Conservation (phyloP, 1,140 invertebrate genomes). For the Zaprionus kolodkinae region DNA sequence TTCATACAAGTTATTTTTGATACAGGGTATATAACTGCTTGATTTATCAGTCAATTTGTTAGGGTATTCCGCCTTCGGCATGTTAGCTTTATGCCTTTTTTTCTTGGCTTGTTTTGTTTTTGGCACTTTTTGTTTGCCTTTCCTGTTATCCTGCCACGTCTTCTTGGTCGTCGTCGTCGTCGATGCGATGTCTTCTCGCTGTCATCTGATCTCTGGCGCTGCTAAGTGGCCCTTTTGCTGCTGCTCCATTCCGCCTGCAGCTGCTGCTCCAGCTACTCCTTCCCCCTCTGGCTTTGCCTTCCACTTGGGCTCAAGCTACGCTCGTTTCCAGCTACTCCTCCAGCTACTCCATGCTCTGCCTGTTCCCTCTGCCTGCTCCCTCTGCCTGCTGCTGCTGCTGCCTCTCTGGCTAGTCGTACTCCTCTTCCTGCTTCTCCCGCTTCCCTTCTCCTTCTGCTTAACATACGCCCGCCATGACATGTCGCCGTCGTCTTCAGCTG, state of each 20-base stretch:
- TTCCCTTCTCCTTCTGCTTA: constrained; percentile 19
- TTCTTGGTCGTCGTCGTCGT: constrained; percentile 42
- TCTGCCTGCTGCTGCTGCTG: not conserved
- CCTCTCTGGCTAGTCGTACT: not conserved
- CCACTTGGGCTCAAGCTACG: not conserved
- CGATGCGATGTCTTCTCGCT: constrained; percentile 57
- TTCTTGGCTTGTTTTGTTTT: constrained; percentile 23
- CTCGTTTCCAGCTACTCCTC: not conserved
- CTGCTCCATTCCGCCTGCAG: too few species aligned
- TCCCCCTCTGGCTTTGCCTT: not conserved
- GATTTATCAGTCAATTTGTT: too few species aligned
- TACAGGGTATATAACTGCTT: too few species aligned
- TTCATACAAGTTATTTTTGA: too few species aligned
- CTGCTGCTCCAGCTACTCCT: not conserved
- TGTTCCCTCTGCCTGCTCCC: not conserved
- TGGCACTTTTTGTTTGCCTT: constrained; percentile 35
- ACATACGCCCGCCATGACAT: constrained; percentile 68
- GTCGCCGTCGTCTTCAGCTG: constrained; percentile 37
- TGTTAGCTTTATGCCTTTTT: too few species aligned
- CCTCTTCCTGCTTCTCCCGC: not conserved
- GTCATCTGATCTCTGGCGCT: constrained; percentile 78
- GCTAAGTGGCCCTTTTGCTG: constrained; percentile 66
- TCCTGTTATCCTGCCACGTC: constrained; percentile 68
- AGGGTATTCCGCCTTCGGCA: too few species aligned
- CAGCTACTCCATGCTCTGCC: not conserved